Evolutionary conservation across 2,113 vertebrate species (phyloP).

Genomic region (Macquaria australasica): DNA sequence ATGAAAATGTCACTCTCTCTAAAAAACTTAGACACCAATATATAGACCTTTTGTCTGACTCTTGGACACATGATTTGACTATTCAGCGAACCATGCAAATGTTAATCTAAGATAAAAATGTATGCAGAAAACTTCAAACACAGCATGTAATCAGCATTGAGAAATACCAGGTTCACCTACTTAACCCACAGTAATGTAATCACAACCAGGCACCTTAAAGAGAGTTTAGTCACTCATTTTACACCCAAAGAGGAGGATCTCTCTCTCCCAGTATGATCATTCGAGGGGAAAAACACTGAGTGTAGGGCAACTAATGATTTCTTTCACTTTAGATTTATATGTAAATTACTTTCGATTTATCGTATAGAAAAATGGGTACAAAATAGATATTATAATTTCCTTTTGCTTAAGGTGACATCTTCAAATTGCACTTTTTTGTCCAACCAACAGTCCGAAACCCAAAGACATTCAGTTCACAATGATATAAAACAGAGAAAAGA

Average conservation of each 20-base stretch:
- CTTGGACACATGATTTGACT: not conserved
- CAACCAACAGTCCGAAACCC: not conserved
- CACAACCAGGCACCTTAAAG: not conserved
- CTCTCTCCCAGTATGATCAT: not conserved
- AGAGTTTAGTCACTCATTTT: not conserved
- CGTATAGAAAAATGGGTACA: not conserved
- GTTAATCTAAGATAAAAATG: conserved; percentile 4
- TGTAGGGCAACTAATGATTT: not conserved
- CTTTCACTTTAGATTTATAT: too few relatives aligned
- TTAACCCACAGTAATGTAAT: not conserved
- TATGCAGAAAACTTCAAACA: not conserved
- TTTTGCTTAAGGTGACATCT: not conserved
- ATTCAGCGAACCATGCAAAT: conserved; percentile 7
- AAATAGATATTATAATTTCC: not conserved
- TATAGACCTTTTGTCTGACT: not conserved
- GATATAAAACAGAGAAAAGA: too few relatives aligned
- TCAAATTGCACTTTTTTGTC: not conserved
- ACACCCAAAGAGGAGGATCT: not conserved
- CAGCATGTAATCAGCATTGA: not conserved
- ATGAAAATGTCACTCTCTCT: not conserved
- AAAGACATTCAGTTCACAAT: not conserved
- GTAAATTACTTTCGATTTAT: not conserved
- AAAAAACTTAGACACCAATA: not conserved
- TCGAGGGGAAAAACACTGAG: not conserved
- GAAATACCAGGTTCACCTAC: not conserved